Evolutionary conservation across 2,888 invertebrate species (phyloP).

Genomic region (Salticus scenicus): DNA sequence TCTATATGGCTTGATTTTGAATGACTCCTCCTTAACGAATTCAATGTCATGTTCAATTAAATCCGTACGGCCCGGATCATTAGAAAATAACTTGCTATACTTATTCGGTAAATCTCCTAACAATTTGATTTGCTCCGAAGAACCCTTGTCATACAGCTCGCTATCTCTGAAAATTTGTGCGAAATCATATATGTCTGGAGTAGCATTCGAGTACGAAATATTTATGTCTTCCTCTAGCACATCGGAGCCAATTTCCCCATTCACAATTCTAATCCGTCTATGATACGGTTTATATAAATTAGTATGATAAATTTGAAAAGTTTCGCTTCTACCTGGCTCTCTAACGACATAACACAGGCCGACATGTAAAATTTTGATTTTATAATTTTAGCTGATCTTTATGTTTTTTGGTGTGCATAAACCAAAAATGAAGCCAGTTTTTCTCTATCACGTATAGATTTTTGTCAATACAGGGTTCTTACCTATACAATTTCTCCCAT

Average conservation of each 20-base stretch:
- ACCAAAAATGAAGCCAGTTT: too few species aligned
- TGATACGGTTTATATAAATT: slow-evolving; percentile 5
- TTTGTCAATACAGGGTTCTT: too few species aligned
- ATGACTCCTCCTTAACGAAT: background rate
- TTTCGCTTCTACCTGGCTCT: too few species aligned
- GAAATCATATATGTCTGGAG: background rate
- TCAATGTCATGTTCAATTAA: slow-evolving; percentile 19
- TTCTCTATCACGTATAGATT: too few species aligned
- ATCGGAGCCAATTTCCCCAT: too few species aligned
- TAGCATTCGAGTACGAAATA: background rate
- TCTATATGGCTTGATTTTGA: slow-evolving; percentile 5
- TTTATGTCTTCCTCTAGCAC: background rate
- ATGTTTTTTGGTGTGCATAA: too few species aligned
- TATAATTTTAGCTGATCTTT: too few species aligned
- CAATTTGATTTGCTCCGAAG: background rate
- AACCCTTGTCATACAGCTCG: background rate
- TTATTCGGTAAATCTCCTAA: background rate
- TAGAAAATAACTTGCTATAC: background rate
- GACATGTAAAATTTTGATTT: too few species aligned
- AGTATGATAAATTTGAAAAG: too few species aligned
- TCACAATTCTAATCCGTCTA: background rate
- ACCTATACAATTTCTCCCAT: too few species aligned
- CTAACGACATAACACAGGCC: too few species aligned
- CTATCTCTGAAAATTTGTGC: background rate
- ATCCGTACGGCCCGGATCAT: slow-evolving; percentile 17